Evolutionary conservation across 2,888 invertebrate species (phyloP).

Genomic region (Caenorhabditis drosophilae): DNA sequence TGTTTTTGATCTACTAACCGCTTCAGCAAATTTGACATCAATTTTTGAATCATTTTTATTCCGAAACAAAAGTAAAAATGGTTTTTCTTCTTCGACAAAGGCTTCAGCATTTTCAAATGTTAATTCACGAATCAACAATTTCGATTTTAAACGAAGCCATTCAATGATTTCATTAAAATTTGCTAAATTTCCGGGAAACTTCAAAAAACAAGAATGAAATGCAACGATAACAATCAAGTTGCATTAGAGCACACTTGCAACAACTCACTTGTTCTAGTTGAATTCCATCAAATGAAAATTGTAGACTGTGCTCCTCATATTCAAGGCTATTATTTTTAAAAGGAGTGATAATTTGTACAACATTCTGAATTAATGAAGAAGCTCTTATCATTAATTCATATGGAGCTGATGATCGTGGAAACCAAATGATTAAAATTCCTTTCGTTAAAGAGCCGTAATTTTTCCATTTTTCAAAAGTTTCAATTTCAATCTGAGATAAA

Average conservation of each 20-base stretch:
- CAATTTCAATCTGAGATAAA: too few species aligned
- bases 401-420: conserved; percentile 17
- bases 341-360: conserved; percentile 14
- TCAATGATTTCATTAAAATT: conserved; percentile 19
- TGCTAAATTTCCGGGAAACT: conserved; percentile 11
- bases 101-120: conserved; percentile 27
- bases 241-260: too few species aligned
- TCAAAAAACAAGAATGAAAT: neutral
- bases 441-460: conserved; percentile 1
- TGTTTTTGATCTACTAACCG: conserved; percentile 27
- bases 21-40: conserved; percentile 14
- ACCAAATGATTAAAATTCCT: conserved; percentile 23
- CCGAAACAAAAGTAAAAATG: conserved; percentile 19
- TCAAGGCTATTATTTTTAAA: conserved; percentile 5
- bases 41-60: conserved; percentile 2
- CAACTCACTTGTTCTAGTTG: neutral
- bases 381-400: conserved; percentile 25
- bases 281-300: conserved; percentile 3
- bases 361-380: conserved; percentile 12
- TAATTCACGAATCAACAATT: conserved; percentile 18
- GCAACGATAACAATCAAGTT: neutral
- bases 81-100: conserved; percentile 20
- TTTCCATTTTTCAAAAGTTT: conserved; percentile 23
- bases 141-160: conserved; percentile 13
- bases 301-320: conserved; percentile 19